Conservation (phyloP, 2,797 vertebrate genomes). For the Tapera naevia region DNA sequence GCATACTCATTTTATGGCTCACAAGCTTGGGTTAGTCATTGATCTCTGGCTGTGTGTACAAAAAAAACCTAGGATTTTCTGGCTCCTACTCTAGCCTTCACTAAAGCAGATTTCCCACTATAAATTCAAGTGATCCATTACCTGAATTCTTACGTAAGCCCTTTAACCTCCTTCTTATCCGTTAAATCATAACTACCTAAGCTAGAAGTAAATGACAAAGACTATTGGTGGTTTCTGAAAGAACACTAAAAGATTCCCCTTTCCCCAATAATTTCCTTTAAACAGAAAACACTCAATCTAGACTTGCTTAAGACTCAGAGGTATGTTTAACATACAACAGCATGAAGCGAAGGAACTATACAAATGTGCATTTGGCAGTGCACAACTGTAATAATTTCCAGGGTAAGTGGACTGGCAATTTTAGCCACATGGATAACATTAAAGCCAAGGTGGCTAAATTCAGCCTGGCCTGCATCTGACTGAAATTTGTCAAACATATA, state of each 20-base stretch:
- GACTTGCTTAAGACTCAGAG: conserved; percentile 22
- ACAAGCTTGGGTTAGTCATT: background rate
- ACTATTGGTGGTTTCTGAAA: conserved; percentile 11
- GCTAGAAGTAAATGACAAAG: conserved; percentile 12
- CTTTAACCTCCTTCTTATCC: conserved; percentile 10
- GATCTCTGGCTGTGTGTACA: background rate
- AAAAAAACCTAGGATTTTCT: conserved; percentile 17
- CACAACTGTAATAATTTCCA: background rate
- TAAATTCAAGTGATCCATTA: conserved; percentile 1
- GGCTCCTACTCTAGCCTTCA: background rate
- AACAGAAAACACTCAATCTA: background rate
- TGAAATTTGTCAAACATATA: conserved; percentile 4
- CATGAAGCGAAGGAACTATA: conserved; percentile 10
- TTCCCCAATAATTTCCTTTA: background rate
- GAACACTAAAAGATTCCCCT: background rate
- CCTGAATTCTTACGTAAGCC: background rate
- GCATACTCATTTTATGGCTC: background rate
- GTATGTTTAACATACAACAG: conserved; percentile 30
- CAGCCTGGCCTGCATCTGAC: conserved; percentile 45
- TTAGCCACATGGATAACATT: conserved; percentile 61
- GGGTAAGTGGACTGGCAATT: conserved; percentile 43
- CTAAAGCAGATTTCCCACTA: background rate
- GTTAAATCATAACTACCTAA: background rate
- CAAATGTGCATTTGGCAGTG: conserved; percentile 21
- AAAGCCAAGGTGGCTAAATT: conserved; percentile 63